Evolutionary conservation across 2,113 vertebrate species (phyloP), one percentile per base, ranked within the genome.

Genomic region (Paedocypris sp.): DNA sequence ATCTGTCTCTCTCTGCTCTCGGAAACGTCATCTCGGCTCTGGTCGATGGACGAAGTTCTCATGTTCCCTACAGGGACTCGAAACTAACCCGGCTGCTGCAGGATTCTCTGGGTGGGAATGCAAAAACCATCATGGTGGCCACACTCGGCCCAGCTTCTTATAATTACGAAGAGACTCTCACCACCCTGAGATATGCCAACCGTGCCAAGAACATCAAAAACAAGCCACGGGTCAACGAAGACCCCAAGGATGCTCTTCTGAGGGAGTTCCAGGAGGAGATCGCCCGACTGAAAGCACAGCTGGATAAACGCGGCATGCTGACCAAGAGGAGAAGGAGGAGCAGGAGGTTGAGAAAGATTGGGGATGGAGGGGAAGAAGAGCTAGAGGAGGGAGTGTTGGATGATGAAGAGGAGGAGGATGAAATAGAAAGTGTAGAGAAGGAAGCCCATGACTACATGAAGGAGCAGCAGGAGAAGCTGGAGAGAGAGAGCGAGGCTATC

Each of bases 131-230:
- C 75, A 97, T 98, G 93, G 93, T 98, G 38, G 95, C 95, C 77
- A 98, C 94, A 0, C 73, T 98, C 48, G 92, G 94, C 13, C 94
- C 95, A 0, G 86, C 93, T 3, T 83, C 90, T 0, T 89, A 87
- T 71, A 93, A 92, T 79, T 98, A 93, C 0, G 93, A 96, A 0
- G 95, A 98, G 81, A 95, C 90, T 69, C 85, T 98, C 49, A 97
- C 91, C 56, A 98, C 95, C 8, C 85, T 98, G 11, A 80, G 95
- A 36, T 98, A 98, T 0, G 94, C 95, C 82, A 97, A 91, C 80
- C 82, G 95, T 22, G 93, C 95, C 77, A 98, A 98, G 82, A 97
- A 97, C 83, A 97, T 98, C 81, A 91, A 92, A 77, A 98, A 98
- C 81, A 93, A 91, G 70, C 95, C 95, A 0, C 79, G 91, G 15